Base-by-base conservation (phyloP, 2,888 invertebrate species). In the Drosophila hamatofila region DNA sequence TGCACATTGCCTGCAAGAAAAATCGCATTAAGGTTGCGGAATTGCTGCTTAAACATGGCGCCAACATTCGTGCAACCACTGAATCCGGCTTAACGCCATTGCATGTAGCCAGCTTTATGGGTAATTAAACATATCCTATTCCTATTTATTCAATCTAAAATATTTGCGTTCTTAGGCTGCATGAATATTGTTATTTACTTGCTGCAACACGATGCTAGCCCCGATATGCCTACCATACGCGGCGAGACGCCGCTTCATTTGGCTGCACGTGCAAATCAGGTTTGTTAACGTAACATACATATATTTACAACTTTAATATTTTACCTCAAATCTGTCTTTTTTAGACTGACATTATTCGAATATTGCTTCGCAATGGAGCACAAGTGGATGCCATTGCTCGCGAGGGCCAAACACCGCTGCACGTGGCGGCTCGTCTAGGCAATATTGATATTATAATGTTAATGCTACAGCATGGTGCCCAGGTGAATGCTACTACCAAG, bases 41-140 rank as follows among this genome's bases (percentile, higher is more conserved):
- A 92, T 93, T 99, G 72, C 94, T 99, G 61, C 94, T 99, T 72
- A 98, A 98, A 93, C 97, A 98, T 93, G 98, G 98, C 67, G 99
- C 98, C 18, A 96, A 96, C 93, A 92, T 96, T 83, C 94, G 95
- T 55, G 95, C 96, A 7, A 96, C 96, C 0, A 96, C 96, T 0
- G 96, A 96, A 81, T 95, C 95, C 30, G 99, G 99, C 0, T 94
- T 99, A 81, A 99, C 99, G 3, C 98, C 99, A 0, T 94, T 99
- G 30, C 99, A 99, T 94, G 99, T 99, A 72, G 98, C 99, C 9
- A 96, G 98, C 84, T 99, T 99, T 94, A 99, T 99, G 99, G 99
- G 83, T 83, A 66, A 58, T 6, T 52, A 52, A 0, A n/a, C n/a
- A 23, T 12, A 23, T 33, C 21, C 12, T 18, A 18, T 18, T 25